Base-by-base conservation (phyloP, 2,797 vertebrate genomes). In the Mormyrus hasselquistii region DNA sequence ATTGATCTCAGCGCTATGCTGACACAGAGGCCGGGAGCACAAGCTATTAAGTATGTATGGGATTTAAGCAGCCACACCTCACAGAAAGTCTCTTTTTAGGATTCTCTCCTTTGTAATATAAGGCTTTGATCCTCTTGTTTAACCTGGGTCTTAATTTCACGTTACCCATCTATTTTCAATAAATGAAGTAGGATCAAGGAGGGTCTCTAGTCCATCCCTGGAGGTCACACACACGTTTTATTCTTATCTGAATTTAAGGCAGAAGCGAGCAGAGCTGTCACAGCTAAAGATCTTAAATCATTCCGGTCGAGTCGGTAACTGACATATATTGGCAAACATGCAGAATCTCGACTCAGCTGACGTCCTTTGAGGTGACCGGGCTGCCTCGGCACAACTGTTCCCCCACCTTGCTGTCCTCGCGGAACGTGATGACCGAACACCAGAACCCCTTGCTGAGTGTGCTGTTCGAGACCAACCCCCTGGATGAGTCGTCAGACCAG, bases 391-490 rank as follows among this genome's bases (percentile, higher is more conserved):
- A 93, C 86, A 95, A 93, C 0, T 90, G 92, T 44, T 95, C 96
- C 44, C 98, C 98, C 0, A 95, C 93, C 50, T 95, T 99, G 12
- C 92, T 99, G 14, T 98, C 98, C 88, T 97, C 98, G 50, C 95
- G 95, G 55, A 97, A 95, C 0, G 94, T 93, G 25, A 95, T 95
- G 65, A 95, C 95, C 0, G 95, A 93, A 69, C 83, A 95, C 73
- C 94, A 94, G 53, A 95, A 93, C 19, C 97, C 96, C 2, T 96
- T 99, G 52, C 94, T 99, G 49, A 96, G 92, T 90, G 94, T 99
- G 91, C 95, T 96, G 93, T 99, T 99, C 94, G 99, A 99, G 92
- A 99, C 97, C 86, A 99, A 99, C 93, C 99, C 99, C 0, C 91
- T 98, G 92, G 97, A 99, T 91, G 95, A 95, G 82, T 93, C 91